These are phyloP conservation scores for Lasioglossum vierecki DNA, from an alignment of 2,888 invertebrate species.

Conservation along the genomic window DNA sequence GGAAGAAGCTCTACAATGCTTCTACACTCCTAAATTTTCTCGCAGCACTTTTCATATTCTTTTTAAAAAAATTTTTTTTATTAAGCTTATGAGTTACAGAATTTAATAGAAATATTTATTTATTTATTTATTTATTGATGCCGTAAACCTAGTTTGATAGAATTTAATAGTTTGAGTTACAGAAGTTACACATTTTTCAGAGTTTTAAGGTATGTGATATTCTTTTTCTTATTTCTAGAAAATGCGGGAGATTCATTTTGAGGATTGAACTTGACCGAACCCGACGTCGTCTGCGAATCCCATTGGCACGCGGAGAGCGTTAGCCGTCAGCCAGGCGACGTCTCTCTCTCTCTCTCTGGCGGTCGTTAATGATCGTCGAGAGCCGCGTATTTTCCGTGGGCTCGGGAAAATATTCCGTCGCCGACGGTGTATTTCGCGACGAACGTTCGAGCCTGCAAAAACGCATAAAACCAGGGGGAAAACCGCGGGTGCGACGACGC, in stretches of 20 bases:
- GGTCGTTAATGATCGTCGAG: conserved; percentile 6
- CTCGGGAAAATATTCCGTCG: background rate
- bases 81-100: too few relatives aligned
- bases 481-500: background rate
- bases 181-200: too few relatives aligned
- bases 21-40: too few relatives aligned
- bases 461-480: background rate
- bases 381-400: background rate
- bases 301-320: background rate
- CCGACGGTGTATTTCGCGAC: background rate
- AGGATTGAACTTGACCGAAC: background rate
- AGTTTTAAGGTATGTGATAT: too few relatives aligned
- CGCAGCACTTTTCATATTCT: too few relatives aligned
- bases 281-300: background rate
- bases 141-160: too few relatives aligned
- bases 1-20: too few relatives aligned
- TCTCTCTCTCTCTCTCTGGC: background rate
- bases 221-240: background rate
- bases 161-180: too few relatives aligned
- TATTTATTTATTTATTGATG: too few relatives aligned
- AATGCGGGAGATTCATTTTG: background rate
- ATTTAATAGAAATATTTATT: too few relatives aligned
- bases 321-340: background rate
- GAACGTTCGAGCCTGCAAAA: background rate
- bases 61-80: too few relatives aligned